Base-by-base conservation (phyloP, 1,140 invertebrate genomes). In the Mya arenaria region DNA sequence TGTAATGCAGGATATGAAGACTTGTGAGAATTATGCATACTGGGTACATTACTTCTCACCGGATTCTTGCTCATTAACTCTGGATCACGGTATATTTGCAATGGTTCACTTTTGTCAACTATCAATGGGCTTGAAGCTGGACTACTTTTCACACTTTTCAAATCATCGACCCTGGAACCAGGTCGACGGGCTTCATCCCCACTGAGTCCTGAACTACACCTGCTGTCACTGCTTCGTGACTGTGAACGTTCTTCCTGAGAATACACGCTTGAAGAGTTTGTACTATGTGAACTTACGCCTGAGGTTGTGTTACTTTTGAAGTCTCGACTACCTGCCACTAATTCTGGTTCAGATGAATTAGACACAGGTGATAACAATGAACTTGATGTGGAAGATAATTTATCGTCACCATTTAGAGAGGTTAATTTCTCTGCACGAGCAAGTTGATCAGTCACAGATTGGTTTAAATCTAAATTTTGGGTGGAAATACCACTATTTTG, bases 11-110 rank as follows among this genome's bases (percentile, higher is more conserved):
- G 71, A 72, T 86, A 82, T 36, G 86, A 37, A n/a, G n/a, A n/a
- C 74, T 68, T 75, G 80, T 81, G 66, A 62, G 81, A 62, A 56
- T 74, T 74, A 72, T 86, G 74, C 84, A 86, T 86, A 62, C 84
- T 88, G 28, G 83, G 86, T 52, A 90, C 84, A 82, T 88, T 89
- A 82, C 89, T 91, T 41, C 89, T 87, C 36, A 91, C 91, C 75
- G 87, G 85, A 77, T 92, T 91, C 85, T 90, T 91, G 36, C 90
- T 89, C 90, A 92, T 90, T 63, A 93, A 83, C 77, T 92, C 90
- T 17, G 92, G 92, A 69, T 93, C 92, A 60, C 92, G 84, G 69
- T 92, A 93, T 25, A 88, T 87, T 75, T 87, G 72, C 6, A 92
- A 87, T 30, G 91, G 86, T 75, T 92, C 88, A 63, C 83, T 82